Base-by-base conservation (phyloP, 2,113 vertebrate species). In the Gulo gulo region DNA sequence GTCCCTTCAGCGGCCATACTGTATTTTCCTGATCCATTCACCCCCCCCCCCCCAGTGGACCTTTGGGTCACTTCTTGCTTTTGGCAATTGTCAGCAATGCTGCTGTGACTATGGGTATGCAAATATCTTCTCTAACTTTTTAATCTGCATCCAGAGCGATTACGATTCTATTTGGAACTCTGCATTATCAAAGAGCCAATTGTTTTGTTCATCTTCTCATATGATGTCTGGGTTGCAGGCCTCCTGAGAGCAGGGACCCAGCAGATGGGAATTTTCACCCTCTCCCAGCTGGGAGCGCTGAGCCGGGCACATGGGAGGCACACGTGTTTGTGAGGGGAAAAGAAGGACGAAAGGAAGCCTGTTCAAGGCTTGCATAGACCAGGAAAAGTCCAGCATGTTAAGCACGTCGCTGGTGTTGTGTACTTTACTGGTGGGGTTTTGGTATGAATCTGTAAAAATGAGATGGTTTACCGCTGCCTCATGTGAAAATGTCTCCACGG, bases 311-410 rank as follows among this genome's bases (percentile, higher is more conserved):
- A 1, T 1, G 23, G 52, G 18, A 8, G 26, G 7, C 36, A 1
- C 2, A 7, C 6, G 15, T 7, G 14, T 45, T 7, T 6, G 21
- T 50, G 39, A 6, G 23, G 73, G 57, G 23, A 20, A 23, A 65
- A 52, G 74, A 31, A 42, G 3, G 10, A 57, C 31, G 42, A 29
- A 4, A 39, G 69, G 45, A 23, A 42, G 6, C 82, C 42, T 59
- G 36, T 0, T 6, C 39, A 6, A 12, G 73, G 74, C 42, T 50
- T 6, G 0, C 34, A 0, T 2, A 0, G 42, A 24, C 10, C 3
- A 29, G 74, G 42, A 8, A 1, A 12, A 13, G 8, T 0, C 0
- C 0, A 2, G 74, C 3, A 20, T 13, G 34, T 20, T 20, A 26
- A 26, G 29, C 21, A 18, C 14, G 0, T 20, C 3, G 0, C 55